These are phyloP conservation scores for Lophochroa leadbeateri DNA, from an alignment of 2,113 vertebrate species.

Conservation along the genomic window DNA sequence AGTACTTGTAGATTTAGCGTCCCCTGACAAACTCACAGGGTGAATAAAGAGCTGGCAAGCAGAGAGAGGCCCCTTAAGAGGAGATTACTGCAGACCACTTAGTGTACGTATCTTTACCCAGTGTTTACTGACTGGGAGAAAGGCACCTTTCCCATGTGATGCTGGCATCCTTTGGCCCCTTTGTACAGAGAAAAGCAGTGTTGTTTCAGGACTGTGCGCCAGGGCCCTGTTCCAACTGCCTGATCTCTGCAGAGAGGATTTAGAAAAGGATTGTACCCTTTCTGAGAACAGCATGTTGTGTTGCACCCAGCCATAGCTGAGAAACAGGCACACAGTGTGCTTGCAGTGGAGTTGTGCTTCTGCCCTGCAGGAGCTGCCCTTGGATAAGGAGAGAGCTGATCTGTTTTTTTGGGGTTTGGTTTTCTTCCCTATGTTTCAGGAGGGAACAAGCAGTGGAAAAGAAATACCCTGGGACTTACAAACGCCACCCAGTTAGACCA, in stretches of 20 bases:
- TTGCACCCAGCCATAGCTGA: neutral
- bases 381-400: neutral
- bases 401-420: neutral
- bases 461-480: conserved; percentile 95
- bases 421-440: conserved; percentile 67
- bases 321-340: fast-evolving
- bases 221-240: neutral
- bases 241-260: neutral
- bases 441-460: conserved; percentile 98
- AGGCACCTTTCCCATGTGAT: neutral
- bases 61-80: neutral
- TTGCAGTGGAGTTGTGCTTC: neutral
- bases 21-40: neutral
- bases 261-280: neutral
- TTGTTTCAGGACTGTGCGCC: neutral
- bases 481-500: conserved; percentile 91
- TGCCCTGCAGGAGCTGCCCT: neutral
- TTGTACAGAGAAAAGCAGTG: neutral
- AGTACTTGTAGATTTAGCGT: neutral
- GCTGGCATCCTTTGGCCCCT: neutral
- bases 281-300: neutral
- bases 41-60: neutral
- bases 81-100: neutral
- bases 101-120: neutral
- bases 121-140: neutral